These are phyloP conservation scores for Teleopsis dalmanni DNA, from an alignment of 1,140 invertebrate genomes.

Conservation along the genomic window DNA sequence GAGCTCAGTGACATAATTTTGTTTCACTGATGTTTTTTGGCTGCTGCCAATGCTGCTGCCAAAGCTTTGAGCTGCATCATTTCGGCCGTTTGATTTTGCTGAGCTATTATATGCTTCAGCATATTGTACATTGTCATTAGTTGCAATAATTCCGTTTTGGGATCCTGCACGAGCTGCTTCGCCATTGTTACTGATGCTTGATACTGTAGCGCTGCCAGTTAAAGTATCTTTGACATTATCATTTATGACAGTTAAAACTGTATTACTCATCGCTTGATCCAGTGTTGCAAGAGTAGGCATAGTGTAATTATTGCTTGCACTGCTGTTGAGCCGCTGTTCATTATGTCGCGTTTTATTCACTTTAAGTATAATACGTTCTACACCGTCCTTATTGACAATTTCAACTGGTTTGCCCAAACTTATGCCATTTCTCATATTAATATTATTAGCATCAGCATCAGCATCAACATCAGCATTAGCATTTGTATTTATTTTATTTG, in stretches of 20 bases:
- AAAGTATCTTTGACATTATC: no score
- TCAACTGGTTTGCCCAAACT: constrained; percentile 25
- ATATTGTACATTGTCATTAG: no score
- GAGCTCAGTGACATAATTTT: constrained; percentile 6
- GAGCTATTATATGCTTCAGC: no score
- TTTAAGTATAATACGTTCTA: constrained; percentile 31
- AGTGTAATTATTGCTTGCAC: background rate
- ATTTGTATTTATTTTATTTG: constrained; percentile 12
- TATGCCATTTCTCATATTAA: background rate
- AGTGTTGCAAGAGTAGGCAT: background rate
- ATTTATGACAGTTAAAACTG: no score
- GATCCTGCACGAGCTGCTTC: no score
- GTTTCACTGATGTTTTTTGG: background rate
- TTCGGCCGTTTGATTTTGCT: background rate
- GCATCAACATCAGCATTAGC: background rate
- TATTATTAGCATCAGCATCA: background rate
- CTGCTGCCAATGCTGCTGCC: background rate
- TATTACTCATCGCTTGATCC: no score
- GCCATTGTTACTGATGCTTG: no score
- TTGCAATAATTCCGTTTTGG: no score
- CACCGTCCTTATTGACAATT: constrained; percentile 32
- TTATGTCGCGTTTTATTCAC: constrained; percentile 27
- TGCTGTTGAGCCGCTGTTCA: background rate
- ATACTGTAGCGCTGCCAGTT: no score
- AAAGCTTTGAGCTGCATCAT: background rate